Base-by-base conservation (phyloP, 1,140 invertebrate genomes). In the Ectropis grisescens region DNA sequence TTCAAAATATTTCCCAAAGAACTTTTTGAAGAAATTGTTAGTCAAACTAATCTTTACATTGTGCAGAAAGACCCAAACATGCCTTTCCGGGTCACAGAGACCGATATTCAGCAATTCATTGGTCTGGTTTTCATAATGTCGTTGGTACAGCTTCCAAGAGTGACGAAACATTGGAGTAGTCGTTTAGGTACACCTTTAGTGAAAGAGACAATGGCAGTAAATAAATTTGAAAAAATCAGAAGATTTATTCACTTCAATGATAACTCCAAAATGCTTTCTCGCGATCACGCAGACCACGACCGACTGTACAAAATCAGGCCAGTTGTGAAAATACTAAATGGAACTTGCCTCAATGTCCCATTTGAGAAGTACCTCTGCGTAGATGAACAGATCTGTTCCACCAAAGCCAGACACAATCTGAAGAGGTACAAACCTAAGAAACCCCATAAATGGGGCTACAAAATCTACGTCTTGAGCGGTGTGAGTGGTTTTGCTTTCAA, bases 361-460 rank as follows among this genome's bases (percentile, higher is more conserved):
- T 43, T 51, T 29, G 49, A 59, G 22, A 48, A 58, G 50, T 30
- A 41, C 38, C 50, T 69, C 29, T 62, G 52, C 24, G 45, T 68
- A 32, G 58, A 64, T 47, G 58, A 64, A 32, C 54, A 58, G 35
- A 61, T 60, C 41, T 54, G 48, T 51, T 37, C 50, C 19, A 65
- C 55, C 8, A 61, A 70, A 56, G 47, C 54, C 26, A 37, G 34
- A 38, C 54, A 59, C 45, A 53, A 45, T 26, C 33, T 53, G 40
- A 66, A 64, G 30, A 55, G 60, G 36, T 66, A 60, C 55, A 27
- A 56, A 28, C 54, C 55, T 19, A 54, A 58, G 24, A 70, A 68
- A 37, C 62, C 62, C 19, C 58, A 69, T 26, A 71, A 68, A 32
- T 75, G 58, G 62, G 68, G 62, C 6, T 75, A 49, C 23, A 74